Evolutionary conservation across 2,797 vertebrate genomes (phyloP).

Genomic region (Leuciscus waleckii): DNA sequence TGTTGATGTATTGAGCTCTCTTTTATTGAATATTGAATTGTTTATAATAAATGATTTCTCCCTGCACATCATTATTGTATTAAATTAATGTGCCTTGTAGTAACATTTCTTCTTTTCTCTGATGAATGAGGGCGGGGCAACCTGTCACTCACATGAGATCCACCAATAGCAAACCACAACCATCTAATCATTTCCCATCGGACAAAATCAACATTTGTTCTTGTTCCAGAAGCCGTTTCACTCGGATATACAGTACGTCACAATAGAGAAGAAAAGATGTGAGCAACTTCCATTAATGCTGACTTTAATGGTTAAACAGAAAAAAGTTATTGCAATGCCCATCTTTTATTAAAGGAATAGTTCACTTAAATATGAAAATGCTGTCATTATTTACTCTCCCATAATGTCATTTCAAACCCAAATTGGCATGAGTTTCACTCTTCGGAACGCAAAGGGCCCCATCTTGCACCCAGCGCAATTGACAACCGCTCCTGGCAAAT

Average conservation of each 20-base stretch:
- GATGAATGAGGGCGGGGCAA: background rate
- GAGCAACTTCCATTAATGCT: background rate
- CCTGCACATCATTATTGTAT: background rate
- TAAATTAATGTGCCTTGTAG: background rate
- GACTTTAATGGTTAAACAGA: background rate
- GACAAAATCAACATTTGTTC: background rate
- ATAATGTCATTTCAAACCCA: background rate
- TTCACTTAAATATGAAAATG: background rate
- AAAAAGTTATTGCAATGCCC: background rate
- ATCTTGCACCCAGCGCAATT: too few species aligned
- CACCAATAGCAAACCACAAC: background rate
- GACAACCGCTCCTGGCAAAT: too few species aligned
- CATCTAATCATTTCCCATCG: background rate
- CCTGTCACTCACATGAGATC: background rate
- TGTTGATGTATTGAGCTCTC: background rate
- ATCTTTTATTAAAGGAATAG: background rate
- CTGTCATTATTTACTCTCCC: background rate
- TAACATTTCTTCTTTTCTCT: background rate
- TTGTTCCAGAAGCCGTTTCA: background rate
- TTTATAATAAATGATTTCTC: background rate
- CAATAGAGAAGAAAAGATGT: too few species aligned
- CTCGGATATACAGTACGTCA: background rate
- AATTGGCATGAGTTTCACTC: background rate
- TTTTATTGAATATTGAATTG: too few species aligned
- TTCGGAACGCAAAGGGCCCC: background rate